These are phyloP conservation scores for Lordiphosa fenestrarum DNA, from an alignment of 2,888 invertebrate species.

Conservation along the genomic window DNA sequence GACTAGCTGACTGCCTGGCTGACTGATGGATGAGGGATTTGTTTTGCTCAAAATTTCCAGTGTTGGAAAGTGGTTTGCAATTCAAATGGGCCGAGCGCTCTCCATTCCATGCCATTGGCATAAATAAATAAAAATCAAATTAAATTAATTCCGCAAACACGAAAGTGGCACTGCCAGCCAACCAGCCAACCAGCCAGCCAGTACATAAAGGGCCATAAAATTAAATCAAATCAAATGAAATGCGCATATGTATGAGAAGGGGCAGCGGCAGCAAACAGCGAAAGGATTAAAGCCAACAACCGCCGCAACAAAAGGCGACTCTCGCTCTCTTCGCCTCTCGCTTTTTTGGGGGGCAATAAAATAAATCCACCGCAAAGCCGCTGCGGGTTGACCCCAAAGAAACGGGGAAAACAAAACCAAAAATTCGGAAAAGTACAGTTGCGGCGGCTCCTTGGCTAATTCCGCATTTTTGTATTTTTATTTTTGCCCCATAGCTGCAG, in stretches of 20 bases:
- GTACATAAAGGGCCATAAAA: constrained; percentile 64
- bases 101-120: constrained; percentile 45
- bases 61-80: not conserved
- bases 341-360: constrained; percentile 54
- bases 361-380: constrained; percentile 73
- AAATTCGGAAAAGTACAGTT: constrained; percentile 4
- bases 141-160: constrained; percentile 58
- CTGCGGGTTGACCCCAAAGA: constrained; percentile 61
- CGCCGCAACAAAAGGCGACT: constrained; percentile 39
- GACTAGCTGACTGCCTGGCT: constrained; percentile 15
- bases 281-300: constrained; percentile 59
- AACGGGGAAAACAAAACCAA: not conserved
- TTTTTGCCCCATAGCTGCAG: constrained; percentile 9
- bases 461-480: constrained; percentile 5
- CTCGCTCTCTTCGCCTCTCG: constrained; percentile 16
- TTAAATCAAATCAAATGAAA: constrained; percentile 73
- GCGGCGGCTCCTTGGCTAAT: constrained; percentile 13
- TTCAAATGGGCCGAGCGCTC: constrained; percentile 2
- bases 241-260: constrained; percentile 53
- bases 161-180: constrained; percentile 32
- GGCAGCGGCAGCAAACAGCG: constrained; percentile 20
- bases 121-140: constrained; percentile 72
- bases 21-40: constrained; percentile 19
- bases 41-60: not conserved
- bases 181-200: constrained; percentile 29